phyloP scores from a whole-genome alignment of 1,140 invertebrate species.

The Amphibalanus amphitrite region DNA sequence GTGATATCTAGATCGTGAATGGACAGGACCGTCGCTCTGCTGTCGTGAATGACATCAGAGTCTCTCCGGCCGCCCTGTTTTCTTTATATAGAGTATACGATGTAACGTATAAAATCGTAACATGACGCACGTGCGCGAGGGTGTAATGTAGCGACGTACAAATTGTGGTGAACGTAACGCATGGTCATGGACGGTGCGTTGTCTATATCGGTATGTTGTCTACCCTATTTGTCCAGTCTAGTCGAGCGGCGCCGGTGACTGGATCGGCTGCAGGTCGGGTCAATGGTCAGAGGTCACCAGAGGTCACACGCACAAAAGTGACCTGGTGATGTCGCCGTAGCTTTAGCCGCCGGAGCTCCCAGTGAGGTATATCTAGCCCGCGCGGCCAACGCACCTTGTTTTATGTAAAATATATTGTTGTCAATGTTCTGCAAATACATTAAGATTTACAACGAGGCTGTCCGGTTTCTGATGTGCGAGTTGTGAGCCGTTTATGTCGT shows the following conservation, averaged over 20 bases:
- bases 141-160: neutral
- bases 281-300: too few relatives aligned
- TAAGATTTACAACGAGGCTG: neutral
- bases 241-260: neutral
- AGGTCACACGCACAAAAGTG: neutral
- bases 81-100: neutral
- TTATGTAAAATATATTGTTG: conserved; percentile 1
- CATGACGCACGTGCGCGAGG: too few relatives aligned
- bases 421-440: neutral
- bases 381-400: neutral
- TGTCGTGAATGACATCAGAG: neutral
- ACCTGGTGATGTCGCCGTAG: neutral
- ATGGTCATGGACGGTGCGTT: neutral
- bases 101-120: neutral
- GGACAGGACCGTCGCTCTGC: neutral
- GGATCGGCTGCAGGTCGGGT: neutral
- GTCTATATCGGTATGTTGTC: neutral
- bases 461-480: neutral
- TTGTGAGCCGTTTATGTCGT: too few relatives aligned
- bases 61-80: neutral
- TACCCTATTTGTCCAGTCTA: neutral
- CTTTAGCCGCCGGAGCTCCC: neutral
- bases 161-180: neutral
- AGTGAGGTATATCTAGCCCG: neutral
- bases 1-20: neutral